Conservation (phyloP, 2,888 invertebrate genomes). For the Camponotus fellah region DNA sequence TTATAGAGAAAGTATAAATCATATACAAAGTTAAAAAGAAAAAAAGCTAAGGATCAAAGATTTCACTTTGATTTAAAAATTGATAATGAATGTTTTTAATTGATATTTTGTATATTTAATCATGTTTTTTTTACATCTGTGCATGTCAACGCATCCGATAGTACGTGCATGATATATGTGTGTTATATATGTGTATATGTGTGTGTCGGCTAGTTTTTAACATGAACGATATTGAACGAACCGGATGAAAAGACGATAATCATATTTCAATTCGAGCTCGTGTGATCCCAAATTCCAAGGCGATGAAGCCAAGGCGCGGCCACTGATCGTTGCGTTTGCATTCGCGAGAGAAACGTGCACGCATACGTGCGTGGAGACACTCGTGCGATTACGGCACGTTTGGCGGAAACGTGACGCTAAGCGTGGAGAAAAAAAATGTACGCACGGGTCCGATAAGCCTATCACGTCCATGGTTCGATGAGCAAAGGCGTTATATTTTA, state of each 20-base stretch:
- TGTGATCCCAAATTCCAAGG: background rate
- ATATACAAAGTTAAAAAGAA: too few relatives aligned
- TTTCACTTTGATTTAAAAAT: background rate
- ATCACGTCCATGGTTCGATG: slow-evolving; percentile 66
- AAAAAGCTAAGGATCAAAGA: background rate
- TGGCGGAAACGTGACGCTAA: slow-evolving; percentile 74
- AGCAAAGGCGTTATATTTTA: slow-evolving; percentile 52
- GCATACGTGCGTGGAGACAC: background rate
- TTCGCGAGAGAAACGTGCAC: slow-evolving; percentile 46
- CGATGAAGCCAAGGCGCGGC: background rate
- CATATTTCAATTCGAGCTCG: background rate
- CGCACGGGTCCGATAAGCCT: slow-evolving; percentile 60
- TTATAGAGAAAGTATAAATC: background rate
- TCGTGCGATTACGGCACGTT: slow-evolving; percentile 65
- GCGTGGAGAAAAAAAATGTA: slow-evolving; percentile 57
- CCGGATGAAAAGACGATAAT: background rate
- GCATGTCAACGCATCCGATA: slow-evolving; percentile 46
- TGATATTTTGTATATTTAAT: background rate
- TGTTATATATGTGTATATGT: background rate
- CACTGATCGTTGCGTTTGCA: slow-evolving; percentile 17
- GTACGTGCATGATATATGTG: background rate
- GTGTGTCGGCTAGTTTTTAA: slow-evolving; percentile 7
- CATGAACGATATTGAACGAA: slow-evolving; percentile 54
- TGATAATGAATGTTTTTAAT: background rate
- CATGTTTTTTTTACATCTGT: background rate